Evolutionary conservation across 2,113 vertebrate genomes (phyloP).

Genomic region (Lepisosteus osseus): DNA sequence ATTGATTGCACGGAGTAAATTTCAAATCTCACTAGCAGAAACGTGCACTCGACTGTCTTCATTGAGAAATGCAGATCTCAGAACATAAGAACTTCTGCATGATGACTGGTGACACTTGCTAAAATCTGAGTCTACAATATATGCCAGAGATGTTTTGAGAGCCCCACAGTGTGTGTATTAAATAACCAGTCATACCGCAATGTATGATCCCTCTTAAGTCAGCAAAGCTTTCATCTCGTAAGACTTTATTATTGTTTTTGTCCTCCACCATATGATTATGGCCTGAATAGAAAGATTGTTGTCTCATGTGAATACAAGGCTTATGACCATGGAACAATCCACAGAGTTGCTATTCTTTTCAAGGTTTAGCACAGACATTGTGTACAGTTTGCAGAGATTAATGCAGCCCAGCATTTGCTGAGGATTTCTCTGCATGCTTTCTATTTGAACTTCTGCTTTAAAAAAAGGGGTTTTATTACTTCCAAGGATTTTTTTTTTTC

Average conservation of each 20-base stretch:
- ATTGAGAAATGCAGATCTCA: too few relatives aligned
- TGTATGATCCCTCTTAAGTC: slow-evolving; percentile 36
- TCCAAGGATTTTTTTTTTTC: slow-evolving; percentile 35
- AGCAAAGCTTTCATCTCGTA: slow-evolving; percentile 39
- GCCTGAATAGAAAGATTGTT: slow-evolving; percentile 21
- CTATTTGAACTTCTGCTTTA: slow-evolving; percentile 38
- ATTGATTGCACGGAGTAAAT: too few relatives aligned
- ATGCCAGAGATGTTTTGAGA: too few relatives aligned
- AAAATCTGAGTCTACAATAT: too few relatives aligned
- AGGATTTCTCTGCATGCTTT: slow-evolving; percentile 47
- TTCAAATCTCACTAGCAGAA: too few relatives aligned
- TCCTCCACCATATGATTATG: slow-evolving; percentile 43
- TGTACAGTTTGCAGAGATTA: slow-evolving; percentile 29
- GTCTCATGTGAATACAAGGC: slow-evolving; percentile 22
- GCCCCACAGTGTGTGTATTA: slow-evolving; percentile 18
- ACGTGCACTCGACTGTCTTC: too few relatives aligned
- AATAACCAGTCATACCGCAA: slow-evolving; percentile 16
- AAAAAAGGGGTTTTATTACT: slow-evolving; percentile 36
- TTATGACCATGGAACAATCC: slow-evolving; percentile 34
- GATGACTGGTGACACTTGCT: too few relatives aligned
- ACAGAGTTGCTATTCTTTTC: slow-evolving; percentile 38
- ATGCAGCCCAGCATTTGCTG: slow-evolving; percentile 31
- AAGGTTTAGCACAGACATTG: slow-evolving; percentile 31
- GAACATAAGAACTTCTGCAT: too few relatives aligned
- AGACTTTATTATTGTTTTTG: slow-evolving; percentile 42